phyloP scores from a whole-genome alignment of 1,140 invertebrate genomes.

The Dendroctonus ponderosae region DNA sequence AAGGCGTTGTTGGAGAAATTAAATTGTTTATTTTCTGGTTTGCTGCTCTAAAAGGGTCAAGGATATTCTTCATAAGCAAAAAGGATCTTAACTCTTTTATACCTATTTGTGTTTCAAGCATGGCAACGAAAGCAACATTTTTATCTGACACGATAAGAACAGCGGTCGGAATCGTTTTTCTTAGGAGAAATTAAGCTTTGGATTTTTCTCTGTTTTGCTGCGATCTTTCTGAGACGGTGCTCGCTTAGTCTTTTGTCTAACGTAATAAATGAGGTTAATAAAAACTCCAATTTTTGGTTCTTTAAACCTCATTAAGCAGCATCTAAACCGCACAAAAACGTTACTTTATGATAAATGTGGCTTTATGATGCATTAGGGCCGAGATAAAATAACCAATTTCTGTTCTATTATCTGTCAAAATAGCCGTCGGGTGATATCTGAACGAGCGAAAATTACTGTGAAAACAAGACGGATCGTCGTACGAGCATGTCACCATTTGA shows the following conservation, averaged over 20 bases:
- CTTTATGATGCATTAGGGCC: constrained; percentile 40
- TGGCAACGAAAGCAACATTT: too few relatives aligned
- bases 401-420: constrained; percentile 50
- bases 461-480: constrained; percentile 40
- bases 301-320: too few relatives aligned
- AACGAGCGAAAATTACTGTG: constrained; percentile 40
- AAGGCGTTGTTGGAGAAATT: too few relatives aligned
- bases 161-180: not conserved
- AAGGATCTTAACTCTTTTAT: too few relatives aligned
- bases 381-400: constrained; percentile 47
- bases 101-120: too few relatives aligned
- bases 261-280: constrained; percentile 8
- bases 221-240: not conserved
- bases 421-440: constrained; percentile 37
- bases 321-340: not conserved
- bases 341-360: constrained; percentile 23
- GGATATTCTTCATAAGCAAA: too few relatives aligned
- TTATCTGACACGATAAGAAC: too few relatives aligned
- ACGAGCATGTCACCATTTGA: constrained; percentile 10
- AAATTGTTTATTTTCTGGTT: too few relatives aligned
- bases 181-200: not conserved
- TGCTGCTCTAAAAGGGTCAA: too few relatives aligned
- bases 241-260: not conserved
- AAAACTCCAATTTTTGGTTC: constrained; percentile 4
- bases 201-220: not conserved